Evolutionary conservation across 92 coral and sea anemone genomes (phyloP).

Genomic region (Actinernus sp.): DNA sequence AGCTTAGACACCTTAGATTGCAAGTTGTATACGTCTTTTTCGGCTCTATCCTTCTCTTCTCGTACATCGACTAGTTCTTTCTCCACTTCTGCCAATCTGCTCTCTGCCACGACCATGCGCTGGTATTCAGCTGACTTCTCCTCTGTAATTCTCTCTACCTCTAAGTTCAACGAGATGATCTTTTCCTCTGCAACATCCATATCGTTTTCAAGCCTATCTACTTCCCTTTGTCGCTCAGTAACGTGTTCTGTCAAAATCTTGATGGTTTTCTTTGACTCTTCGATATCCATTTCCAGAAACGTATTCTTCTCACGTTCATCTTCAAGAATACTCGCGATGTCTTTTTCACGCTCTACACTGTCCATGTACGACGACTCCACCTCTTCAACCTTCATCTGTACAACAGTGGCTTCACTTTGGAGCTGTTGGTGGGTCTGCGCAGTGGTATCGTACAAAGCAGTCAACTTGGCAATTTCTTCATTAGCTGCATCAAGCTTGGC

Average conservation of each 20-base stretch:
- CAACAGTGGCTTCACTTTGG: conserved; percentile 72
- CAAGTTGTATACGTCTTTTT: conserved; percentile 79
- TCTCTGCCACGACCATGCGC: conserved; percentile 81
- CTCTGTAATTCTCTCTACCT: conserved; percentile 82
- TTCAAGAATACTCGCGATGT: conserved; percentile 54
- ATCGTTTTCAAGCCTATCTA: conserved; percentile 86
- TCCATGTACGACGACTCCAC: conserved; percentile 86
- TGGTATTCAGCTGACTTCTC: conserved; percentile 88
- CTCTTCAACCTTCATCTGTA: conserved; percentile 73
- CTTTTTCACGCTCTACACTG: conserved; percentile 70
- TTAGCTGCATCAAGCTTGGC: conserved; percentile 73
- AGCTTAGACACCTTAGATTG: conserved; percentile 84
- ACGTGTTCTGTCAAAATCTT: conserved; percentile 49
- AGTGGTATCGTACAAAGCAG: conserved; percentile 63
- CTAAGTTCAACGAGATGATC: conserved; percentile 85
- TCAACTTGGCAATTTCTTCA: conserved; percentile 76
- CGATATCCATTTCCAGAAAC: conserved; percentile 70
- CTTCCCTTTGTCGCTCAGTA: conserved; percentile 63
- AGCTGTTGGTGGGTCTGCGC: conserved; percentile 73
- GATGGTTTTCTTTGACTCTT: conserved; percentile 57
- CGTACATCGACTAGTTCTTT: conserved; percentile 83
- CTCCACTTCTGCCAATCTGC: conserved; percentile 85
- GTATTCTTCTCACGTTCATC: conserved; percentile 75
- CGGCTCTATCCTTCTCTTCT: conserved; percentile 86
- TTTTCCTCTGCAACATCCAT: conserved; percentile 97